Conservation (phyloP, 2,113 vertebrate species). For the Leuciscus idus region DNA sequence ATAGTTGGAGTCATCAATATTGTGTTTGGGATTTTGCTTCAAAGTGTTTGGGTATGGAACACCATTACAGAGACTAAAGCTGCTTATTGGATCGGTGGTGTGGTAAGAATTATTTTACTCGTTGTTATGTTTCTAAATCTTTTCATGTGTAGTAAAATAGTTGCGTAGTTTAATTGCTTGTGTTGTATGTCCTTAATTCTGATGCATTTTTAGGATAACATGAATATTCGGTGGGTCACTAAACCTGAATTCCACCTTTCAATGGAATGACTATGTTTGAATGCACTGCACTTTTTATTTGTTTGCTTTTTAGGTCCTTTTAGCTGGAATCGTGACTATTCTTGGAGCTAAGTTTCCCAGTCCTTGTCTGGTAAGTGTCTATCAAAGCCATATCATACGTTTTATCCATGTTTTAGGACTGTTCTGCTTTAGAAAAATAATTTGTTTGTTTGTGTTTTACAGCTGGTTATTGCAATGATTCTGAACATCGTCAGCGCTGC, state of each 20-base stretch:
- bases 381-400: not conserved
- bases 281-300: not conserved
- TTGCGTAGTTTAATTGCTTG: too few species aligned
- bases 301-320: slow-evolving; percentile 61
- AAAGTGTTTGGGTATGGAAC: rapidly evolving
- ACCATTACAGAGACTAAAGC: rapidly evolving
- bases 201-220: not conserved
- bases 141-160: not conserved
- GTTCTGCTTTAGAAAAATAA: not conserved
- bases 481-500: slow-evolving; percentile 59
- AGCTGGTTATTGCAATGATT: slow-evolving; percentile 62
- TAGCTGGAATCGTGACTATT: slow-evolving; percentile 63
- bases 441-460: slow-evolving; percentile 21
- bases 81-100: slow-evolving; percentile 60
- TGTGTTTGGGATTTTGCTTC: slow-evolving; percentile 27
- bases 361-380: slow-evolving; percentile 69
- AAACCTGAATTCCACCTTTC: not conserved
- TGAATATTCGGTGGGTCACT: not conserved
- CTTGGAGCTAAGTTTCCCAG: slow-evolving; percentile 68
- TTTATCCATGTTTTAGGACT: not conserved
- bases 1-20: slow-evolving; percentile 68
- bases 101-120: slow-evolving; percentile 61
- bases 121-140: not conserved
- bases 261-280: not conserved
- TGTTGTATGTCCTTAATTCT: too few species aligned